Conservation (phyloP, 2,797 vertebrate genomes). For the Rousettus madagascariensis region DNA sequence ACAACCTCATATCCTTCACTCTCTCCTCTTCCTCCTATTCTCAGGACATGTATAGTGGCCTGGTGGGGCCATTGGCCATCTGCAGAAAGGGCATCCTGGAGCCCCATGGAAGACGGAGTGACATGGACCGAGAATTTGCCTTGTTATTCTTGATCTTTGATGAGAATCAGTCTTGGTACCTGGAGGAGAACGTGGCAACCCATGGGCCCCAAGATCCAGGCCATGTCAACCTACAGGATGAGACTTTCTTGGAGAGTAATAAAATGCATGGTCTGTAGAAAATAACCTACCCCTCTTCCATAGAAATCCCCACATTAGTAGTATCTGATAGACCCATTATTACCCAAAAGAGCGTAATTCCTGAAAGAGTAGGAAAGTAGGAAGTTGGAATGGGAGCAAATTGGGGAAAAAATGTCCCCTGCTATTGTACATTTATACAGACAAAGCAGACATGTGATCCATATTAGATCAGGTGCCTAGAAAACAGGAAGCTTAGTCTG, state of each 20-base stretch:
- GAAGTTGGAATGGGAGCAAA: neutral
- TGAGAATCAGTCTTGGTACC: conserved; percentile 88
- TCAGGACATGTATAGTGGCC: conserved; percentile 86
- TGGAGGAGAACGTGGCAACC: conserved; percentile 84
- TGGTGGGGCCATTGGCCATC: conserved; percentile 84
- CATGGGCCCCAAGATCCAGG: conserved; percentile 50
- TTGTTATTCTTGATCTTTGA: conserved; percentile 87
- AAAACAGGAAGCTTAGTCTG: neutral
- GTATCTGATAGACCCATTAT: neutral
- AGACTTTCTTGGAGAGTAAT: conserved; percentile 86
- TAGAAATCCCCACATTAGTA: neutral
- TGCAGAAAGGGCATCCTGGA: conserved; percentile 81
- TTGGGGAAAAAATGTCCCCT: conserved; percentile 21
- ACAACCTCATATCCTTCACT: neutral
- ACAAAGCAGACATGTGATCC: neutral
- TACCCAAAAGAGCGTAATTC: neutral
- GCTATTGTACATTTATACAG: neutral
- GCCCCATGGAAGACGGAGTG: conserved; percentile 74
- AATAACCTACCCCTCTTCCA: neutral
- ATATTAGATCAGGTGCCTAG: neutral
- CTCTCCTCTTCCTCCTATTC: neutral
- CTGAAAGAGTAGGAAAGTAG: neutral
- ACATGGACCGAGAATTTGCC: conserved; percentile 83
- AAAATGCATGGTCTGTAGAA: conserved; percentile 86
- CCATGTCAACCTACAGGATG: conserved; percentile 70